A percentile compares a stretch with the other conserved stretches of the same genome.
Conservation (phyloP, 2,888 invertebrate species). For the Drosophila nr. perissopoda region DNA sequence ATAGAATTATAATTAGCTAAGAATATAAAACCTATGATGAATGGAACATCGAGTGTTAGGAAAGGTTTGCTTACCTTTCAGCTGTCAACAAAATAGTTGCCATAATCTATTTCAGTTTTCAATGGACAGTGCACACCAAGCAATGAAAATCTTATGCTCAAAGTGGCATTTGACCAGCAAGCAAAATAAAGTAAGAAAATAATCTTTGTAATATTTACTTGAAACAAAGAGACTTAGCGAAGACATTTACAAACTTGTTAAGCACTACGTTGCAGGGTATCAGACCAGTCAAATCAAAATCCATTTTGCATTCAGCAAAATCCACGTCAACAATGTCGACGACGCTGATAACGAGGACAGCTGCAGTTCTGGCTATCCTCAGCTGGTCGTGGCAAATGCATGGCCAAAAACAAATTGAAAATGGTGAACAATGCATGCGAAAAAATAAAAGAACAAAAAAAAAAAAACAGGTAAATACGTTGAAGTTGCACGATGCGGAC, state of each 20-base stretch:
- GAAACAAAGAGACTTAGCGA: neutral
- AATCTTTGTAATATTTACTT: neutral
- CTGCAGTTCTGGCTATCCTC: slow-evolving; percentile 45
- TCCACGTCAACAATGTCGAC: slow-evolving; percentile 19
- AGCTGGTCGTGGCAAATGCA: slow-evolving; percentile 54
- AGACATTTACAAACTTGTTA: neutral
- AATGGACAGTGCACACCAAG: slow-evolving; percentile 2
- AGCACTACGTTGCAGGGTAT: slow-evolving; percentile 3
- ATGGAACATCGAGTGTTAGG: neutral
- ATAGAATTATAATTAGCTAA: neutral
- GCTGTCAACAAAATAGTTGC: neutral
- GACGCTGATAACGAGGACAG: slow-evolving; percentile 54
- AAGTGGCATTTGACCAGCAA: slow-evolving; percentile 10
- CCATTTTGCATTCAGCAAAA: slow-evolving; percentile 22
- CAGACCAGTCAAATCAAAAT: slow-evolving; percentile 8
- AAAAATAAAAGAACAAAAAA: neutral
- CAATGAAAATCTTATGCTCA: neutral
- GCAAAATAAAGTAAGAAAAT: neutral
- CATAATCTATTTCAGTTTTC: slow-evolving; percentile 42
- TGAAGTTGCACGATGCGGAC: neutral
- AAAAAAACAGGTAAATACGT: neutral
- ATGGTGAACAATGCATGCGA: slow-evolving; percentile 29
- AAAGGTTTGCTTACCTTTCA: slow-evolving; percentile 1
- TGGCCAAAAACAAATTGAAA: slow-evolving; percentile 55
- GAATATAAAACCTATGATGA: slow-evolving; percentile 1